Evolutionary conservation across 2,888 invertebrate genomes (phyloP).

Genomic region (Metellina segmentata): DNA sequence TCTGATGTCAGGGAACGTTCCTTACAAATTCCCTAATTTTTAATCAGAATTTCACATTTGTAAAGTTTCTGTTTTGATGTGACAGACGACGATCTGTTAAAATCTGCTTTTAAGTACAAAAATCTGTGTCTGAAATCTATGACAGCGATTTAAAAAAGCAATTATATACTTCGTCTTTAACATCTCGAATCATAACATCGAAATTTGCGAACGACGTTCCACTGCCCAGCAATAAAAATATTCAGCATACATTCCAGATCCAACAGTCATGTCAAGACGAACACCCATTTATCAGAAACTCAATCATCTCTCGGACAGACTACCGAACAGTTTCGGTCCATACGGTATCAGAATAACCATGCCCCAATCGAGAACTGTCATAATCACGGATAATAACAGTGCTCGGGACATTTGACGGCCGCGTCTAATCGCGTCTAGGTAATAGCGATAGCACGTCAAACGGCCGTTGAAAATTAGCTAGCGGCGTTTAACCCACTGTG

Average conservation of each 20-base stretch:
- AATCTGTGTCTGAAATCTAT: too few relatives aligned
- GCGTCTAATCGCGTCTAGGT: neutral
- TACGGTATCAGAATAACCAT: too few relatives aligned
- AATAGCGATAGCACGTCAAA: slow-evolving; percentile 6
- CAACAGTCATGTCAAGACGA: neutral
- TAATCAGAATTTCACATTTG: too few relatives aligned
- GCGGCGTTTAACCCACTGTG: slow-evolving; percentile 54
- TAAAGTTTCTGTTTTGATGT: too few relatives aligned
- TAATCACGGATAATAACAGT: neutral
- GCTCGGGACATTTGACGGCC: neutral
- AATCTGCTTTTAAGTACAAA: too few relatives aligned
- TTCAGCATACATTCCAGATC: neutral
- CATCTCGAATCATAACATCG: neutral
- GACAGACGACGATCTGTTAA: too few relatives aligned
- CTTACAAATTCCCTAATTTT: too few relatives aligned
- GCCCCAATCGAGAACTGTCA: neutral
- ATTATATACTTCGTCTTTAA: neutral
- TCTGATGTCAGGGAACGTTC: too few relatives aligned
- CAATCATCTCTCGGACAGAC: neutral
- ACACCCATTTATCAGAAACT: neutral
- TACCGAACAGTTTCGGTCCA: too few relatives aligned
- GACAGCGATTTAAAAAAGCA: neutral
- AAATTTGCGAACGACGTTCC: neutral
- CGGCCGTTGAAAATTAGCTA: slow-evolving; percentile 46
- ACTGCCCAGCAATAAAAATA: neutral